Evolutionary conservation across 2,888 invertebrate genomes (phyloP).

Genomic region (Pammene aurita): DNA sequence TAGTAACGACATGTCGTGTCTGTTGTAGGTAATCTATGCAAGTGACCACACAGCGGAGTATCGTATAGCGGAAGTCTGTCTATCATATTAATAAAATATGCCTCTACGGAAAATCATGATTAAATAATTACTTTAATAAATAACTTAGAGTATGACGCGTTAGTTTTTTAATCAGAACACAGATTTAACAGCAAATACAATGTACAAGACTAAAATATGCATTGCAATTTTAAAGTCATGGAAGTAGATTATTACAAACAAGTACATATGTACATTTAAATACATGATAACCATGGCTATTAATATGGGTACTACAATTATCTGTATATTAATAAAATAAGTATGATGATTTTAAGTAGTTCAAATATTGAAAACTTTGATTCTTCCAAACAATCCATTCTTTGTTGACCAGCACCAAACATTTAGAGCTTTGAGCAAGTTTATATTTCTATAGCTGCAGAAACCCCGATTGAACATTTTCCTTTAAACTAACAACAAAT

Average conservation of each 20-base stretch:
- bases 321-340: too few relatives aligned
- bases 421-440: neutral
- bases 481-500: constrained; percentile 32
- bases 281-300: too few relatives aligned
- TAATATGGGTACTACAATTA: too few relatives aligned
- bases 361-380: too few relatives aligned
- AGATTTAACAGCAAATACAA: too few relatives aligned
- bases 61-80: constrained; percentile 64
- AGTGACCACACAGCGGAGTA: constrained; percentile 64
- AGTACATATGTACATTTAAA: too few relatives aligned
- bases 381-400: neutral
- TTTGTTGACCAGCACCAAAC: neutral
- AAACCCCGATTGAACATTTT: constrained; percentile 10
- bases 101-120: constrained; percentile 24
- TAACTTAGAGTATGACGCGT: neutral
- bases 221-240: too few relatives aligned
- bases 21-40: constrained; percentile 43
- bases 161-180: too few relatives aligned
- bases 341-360: too few relatives aligned
- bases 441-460: neutral
- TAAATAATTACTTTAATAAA: constrained; percentile 5
- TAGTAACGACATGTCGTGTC: neutral
- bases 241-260: too few relatives aligned
- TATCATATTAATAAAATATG: constrained; percentile 48
- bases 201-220: too few relatives aligned